Evolutionary conservation across 2,113 vertebrate species (phyloP), one percentile per base, ranked within the genome.

Genomic region (Oryzias melastigma): DNA sequence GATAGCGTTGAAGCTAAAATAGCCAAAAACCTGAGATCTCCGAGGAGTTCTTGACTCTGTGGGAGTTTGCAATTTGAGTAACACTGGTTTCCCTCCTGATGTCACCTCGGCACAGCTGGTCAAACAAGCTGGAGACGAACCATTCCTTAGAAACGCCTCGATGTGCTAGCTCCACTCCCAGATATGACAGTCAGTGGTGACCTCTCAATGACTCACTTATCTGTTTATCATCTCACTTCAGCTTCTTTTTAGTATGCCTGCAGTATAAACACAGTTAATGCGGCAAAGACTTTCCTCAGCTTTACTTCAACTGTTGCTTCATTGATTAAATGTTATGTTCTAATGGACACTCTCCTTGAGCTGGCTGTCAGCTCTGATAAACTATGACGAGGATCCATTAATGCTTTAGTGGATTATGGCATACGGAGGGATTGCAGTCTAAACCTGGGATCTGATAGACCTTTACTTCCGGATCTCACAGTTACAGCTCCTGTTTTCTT

Each of bases 81-180:
- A 53, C 53, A 72, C 56, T 54, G 52, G 69, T 55, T 77, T 61
- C 5, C 13, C 52, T 67, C 1, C 54, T 25, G n/a, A 5, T 58
- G 35, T 59, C 58, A 46, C 41, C 56, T 50, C 15, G 45, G 67
- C 44, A 65, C 65, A 83, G 78, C 88, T 77, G 71, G 83, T 85
- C 61, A 76, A 86, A 86, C 83, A 79, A 71, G 82, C 55, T 65
- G 49, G 1, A 65, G 62, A 61, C 66, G 73, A 71, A 75, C 65
- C 62, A 44, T 27, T 71, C 52, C 52, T 74, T 43, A 57, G 56
- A 49, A 60, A 67, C 29, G 42, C 47, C 24, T 40, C 25, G 19
- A 62, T 57, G 41, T 18, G 52, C 27, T 42, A 51, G 53, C 62
- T 52, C 53, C 64, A 55, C 62, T 61, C 63, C 73, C 60, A 49